Evolutionary conservation across 2,113 vertebrate species (phyloP).

Genomic region (Pluvianellus socialis): DNA sequence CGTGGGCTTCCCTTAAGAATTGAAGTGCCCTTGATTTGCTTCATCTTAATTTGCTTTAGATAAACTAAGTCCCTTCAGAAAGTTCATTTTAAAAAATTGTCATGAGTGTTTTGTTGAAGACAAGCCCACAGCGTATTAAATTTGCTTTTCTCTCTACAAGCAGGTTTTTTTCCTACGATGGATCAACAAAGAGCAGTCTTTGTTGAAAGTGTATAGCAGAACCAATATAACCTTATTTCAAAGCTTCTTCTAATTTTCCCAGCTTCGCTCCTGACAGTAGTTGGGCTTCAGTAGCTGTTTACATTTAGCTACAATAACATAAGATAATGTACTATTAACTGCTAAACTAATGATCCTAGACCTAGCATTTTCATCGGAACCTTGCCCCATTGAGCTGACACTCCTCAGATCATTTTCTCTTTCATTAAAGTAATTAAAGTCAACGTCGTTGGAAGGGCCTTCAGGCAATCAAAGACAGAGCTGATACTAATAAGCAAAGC

Average conservation of each 20-base stretch:
- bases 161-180: not conserved
- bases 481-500: constrained; percentile 21
- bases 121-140: not conserved
- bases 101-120: not conserved
- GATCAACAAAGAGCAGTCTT: not conserved
- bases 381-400: constrained; percentile 10
- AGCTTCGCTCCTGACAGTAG: not conserved
- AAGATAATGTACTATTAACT: constrained; percentile 26
- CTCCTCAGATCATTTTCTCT: constrained; percentile 38
- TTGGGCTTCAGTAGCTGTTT: constrained; percentile 16
- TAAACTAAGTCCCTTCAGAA: not conserved
- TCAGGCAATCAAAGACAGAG: not conserved
- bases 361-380: not conserved
- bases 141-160: not conserved
- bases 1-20: not conserved
- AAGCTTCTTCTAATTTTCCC: not conserved
- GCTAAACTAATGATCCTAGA: constrained; percentile 35
- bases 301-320: constrained; percentile 7
- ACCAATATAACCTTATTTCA: not conserved
- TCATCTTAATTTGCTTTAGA: constrained; percentile 7
- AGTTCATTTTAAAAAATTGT: not conserved
- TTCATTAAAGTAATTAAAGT: constrained; percentile 62
- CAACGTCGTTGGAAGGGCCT: constrained; percentile 1
- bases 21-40: constrained; percentile 2
- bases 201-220: not conserved